phyloP scores from a whole-genome alignment of 30 jellyfish, hydroid and myxozoan genomes.

The Cassiopea andromeda region DNA sequence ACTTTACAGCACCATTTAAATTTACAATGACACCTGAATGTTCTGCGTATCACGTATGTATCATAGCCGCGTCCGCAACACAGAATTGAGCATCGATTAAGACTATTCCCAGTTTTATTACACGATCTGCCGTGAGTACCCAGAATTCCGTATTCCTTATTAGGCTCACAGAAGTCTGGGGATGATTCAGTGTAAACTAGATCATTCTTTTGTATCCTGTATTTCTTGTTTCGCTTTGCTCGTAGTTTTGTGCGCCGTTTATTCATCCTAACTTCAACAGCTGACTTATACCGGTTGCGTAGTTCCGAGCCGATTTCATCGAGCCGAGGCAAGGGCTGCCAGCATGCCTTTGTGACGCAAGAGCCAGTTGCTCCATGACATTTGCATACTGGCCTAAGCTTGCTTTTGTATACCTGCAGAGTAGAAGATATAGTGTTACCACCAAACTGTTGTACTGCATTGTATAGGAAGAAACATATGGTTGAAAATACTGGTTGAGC shows the following conservation, averaged over 20 bases:
- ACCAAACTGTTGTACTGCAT: too few relatives aligned
- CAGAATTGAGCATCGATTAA: slow-evolving; percentile 62
- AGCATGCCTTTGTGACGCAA: slow-evolving; percentile 83
- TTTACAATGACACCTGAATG: slow-evolving; percentile 73
- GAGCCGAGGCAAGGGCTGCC: slow-evolving; percentile 76
- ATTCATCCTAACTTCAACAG: slow-evolving; percentile 72
- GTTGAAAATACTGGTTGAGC: too few relatives aligned
- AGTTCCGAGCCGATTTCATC: slow-evolving; percentile 60
- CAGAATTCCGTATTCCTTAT: slow-evolving; percentile 58
- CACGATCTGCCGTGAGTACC: slow-evolving; percentile 85
- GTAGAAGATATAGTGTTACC: neutral
- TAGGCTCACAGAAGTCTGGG: slow-evolving; percentile 92
- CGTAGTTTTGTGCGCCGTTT: slow-evolving; percentile 63
- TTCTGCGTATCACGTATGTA: slow-evolving; percentile 59
- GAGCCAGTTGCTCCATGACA: slow-evolving; percentile 89
- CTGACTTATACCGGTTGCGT: slow-evolving; percentile 60
- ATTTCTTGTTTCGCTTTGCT: slow-evolving; percentile 51
- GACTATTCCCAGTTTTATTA: slow-evolving; percentile 68
- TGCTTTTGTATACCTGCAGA: slow-evolving; percentile 56
- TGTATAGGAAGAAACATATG: too few relatives aligned
- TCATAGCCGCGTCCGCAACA: slow-evolving; percentile 91
- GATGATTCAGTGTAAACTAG: slow-evolving; percentile 72
- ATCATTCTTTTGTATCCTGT: slow-evolving; percentile 46
- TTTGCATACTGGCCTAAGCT: slow-evolving; percentile 48
- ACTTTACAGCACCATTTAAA: slow-evolving; percentile 83